Percentiles rank a stretch among this genome's conserved stretches.
These are phyloP conservation scores for Laupala kohalensis DNA, from an alignment of 1,140 invertebrate genomes.

Conservation along the genomic window DNA sequence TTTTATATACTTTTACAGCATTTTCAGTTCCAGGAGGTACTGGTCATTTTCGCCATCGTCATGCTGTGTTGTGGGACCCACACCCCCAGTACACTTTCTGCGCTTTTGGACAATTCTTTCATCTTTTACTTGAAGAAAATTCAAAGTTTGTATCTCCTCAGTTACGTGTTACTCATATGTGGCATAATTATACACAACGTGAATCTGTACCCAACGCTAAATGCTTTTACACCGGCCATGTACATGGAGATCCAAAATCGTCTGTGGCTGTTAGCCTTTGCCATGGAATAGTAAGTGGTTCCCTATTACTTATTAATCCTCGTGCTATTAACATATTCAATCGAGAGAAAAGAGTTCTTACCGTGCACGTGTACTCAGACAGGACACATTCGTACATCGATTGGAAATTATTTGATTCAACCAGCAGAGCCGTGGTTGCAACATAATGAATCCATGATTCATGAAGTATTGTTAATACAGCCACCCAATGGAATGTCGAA, in stretches of 20 bases:
- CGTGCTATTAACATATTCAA: background rate
- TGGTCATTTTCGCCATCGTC: constrained; percentile 46
- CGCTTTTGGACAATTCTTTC: constrained; percentile 43
- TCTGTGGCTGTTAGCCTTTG: constrained; percentile 56
- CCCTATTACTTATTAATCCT: background rate
- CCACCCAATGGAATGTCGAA: background rate
- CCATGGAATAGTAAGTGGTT: constrained; percentile 57
- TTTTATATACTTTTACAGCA: no score
- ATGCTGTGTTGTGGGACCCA: constrained; percentile 52
- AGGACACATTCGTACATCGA: constrained; percentile 44
- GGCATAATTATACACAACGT: constrained; percentile 34
- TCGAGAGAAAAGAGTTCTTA: no score
- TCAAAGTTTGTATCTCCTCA: constrained; percentile 38
- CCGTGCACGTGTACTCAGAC: constrained; percentile 36
- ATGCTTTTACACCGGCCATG: constrained; percentile 55
- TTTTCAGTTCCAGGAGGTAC: constrained; percentile 6
- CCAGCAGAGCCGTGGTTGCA: constrained; percentile 35
- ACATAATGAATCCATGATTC: constrained; percentile 25
- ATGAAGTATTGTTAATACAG: constrained; percentile 12
- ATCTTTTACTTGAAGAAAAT: constrained; percentile 40
- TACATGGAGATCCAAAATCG: constrained; percentile 48
- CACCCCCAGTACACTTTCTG: constrained; percentile 54
- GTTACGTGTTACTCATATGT: constrained; percentile 37
- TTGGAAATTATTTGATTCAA: constrained; percentile 46
- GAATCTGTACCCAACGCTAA: constrained; percentile 31